These are phyloP conservation scores for Holocentrus rufus DNA, from an alignment of 2,797 vertebrate genomes.

Conservation along the genomic window DNA sequence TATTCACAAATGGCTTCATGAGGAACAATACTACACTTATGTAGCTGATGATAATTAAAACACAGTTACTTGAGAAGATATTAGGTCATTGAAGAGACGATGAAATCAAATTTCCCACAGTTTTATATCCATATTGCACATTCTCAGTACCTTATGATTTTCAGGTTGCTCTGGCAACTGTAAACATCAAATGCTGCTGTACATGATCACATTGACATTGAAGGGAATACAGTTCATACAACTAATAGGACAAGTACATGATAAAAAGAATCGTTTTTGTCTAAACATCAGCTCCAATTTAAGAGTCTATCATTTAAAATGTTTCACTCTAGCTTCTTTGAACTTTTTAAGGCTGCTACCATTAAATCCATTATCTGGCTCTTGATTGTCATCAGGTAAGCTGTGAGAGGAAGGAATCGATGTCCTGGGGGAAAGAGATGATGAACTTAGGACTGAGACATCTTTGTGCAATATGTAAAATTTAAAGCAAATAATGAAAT, in stretches of 20 bases:
- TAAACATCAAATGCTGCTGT: not conserved
- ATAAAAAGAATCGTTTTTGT: slow-evolving; percentile 1
- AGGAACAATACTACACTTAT: slow-evolving; percentile 7
- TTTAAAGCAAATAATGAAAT: not conserved
- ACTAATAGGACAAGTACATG: slow-evolving; percentile 10
- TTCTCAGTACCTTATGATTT: slow-evolving; percentile 25
- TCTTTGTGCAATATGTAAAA: slow-evolving; percentile 8
- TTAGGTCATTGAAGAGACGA: not conserved
- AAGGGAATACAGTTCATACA: not conserved
- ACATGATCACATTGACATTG: not conserved
- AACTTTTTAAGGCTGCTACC: not conserved
- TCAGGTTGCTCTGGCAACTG: slow-evolving; percentile 10
- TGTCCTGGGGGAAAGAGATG: slow-evolving; percentile 75
- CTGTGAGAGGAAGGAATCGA: slow-evolving; percentile 89
- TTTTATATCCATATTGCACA: slow-evolving; percentile 27
- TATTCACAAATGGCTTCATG: not conserved
- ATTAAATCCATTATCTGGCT: slow-evolving; percentile 8
- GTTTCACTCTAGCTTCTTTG: not conserved
- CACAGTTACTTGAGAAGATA: not conserved
- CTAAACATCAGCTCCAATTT: slow-evolving; percentile 10
- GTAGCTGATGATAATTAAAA: slow-evolving; percentile 10
- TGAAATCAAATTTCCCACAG: not conserved
- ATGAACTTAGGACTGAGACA: not conserved
- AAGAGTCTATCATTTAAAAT: not conserved
- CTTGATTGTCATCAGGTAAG: slow-evolving; percentile 77